phyloP scores from a whole-genome alignment of 1,140 invertebrate genomes.

The Achroia grisella region DNA sequence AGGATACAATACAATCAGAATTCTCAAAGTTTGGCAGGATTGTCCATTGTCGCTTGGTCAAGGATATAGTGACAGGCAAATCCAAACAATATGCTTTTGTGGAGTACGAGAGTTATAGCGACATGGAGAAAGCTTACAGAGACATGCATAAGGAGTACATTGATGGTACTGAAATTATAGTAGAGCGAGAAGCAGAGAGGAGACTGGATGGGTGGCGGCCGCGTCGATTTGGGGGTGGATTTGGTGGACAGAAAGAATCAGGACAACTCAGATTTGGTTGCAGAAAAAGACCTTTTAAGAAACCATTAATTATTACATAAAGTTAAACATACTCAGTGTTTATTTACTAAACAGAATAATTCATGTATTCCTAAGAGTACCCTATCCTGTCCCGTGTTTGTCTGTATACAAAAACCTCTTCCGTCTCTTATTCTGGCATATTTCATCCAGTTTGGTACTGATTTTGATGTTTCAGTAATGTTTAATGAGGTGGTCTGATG shows the following conservation, averaged over 20 bases:
- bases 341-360: no score
- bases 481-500: no score
- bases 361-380: no score
- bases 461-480: no score
- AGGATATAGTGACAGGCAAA: constrained; percentile 87
- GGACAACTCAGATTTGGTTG: constrained; percentile 92
- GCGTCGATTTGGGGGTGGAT: constrained; percentile 88
- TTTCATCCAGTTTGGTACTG: no score
- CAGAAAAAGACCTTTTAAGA: constrained; percentile 82
- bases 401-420: no score
- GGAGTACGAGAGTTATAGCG: constrained; percentile 79
- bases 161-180: constrained; percentile 77
- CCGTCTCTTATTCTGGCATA: no score
- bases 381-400: no score
- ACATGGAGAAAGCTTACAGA: constrained; percentile 77
- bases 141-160: constrained; percentile 74
- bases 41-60: constrained; percentile 79
- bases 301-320: constrained; percentile 76
- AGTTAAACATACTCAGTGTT: no score
- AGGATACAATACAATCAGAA: constrained; percentile 74
- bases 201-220: constrained; percentile 82
- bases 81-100: constrained; percentile 91
- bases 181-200: constrained; percentile 81
- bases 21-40: constrained; percentile 83
- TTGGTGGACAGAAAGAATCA: constrained; percentile 90